A percentile compares a stretch with the other conserved stretches of the same genome.
Conservation (phyloP, 2,113 vertebrate species). For the Cardinalis cardinalis region DNA sequence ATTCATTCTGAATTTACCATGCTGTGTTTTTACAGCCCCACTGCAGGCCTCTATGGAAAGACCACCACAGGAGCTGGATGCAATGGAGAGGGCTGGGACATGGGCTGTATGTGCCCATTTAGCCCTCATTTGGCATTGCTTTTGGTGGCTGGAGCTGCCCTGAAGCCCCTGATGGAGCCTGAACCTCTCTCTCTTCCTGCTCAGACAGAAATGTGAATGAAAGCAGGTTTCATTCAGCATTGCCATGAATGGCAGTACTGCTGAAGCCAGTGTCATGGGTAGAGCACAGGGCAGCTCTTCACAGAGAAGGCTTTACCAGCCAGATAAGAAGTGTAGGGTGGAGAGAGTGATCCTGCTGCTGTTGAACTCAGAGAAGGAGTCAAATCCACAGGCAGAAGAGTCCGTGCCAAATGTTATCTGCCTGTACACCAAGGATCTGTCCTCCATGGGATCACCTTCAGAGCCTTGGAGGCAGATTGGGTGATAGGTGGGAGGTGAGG, state of each 20-base stretch:
- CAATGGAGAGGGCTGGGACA: background rate
- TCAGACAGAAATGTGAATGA: background rate
- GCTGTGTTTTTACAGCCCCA: background rate
- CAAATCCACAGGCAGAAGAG: background rate
- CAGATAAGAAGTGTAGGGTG: background rate
- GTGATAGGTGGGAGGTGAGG: background rate
- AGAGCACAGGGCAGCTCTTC: background rate
- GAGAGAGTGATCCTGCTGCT: background rate
- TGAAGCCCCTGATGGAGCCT: background rate
- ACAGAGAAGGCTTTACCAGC: background rate
- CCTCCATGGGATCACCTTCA: background rate
- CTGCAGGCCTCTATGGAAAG: background rate
- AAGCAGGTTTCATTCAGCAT: background rate
- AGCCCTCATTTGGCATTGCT: background rate
- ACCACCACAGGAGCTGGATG: background rate
- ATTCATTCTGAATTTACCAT: background rate
- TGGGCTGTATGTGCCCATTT: background rate
- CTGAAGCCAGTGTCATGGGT: background rate
- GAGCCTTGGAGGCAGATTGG: background rate
- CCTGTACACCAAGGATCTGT: background rate
- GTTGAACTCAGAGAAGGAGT: background rate
- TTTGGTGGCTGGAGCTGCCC: background rate
- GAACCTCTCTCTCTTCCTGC: background rate
- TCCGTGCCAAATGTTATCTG: background rate
- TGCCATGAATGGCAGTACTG: background rate